A percentile compares a stretch with the other conserved stretches of the same genome.
Conservation (phyloP, 1,140 invertebrate species). For the Bombus picipes region DNA sequence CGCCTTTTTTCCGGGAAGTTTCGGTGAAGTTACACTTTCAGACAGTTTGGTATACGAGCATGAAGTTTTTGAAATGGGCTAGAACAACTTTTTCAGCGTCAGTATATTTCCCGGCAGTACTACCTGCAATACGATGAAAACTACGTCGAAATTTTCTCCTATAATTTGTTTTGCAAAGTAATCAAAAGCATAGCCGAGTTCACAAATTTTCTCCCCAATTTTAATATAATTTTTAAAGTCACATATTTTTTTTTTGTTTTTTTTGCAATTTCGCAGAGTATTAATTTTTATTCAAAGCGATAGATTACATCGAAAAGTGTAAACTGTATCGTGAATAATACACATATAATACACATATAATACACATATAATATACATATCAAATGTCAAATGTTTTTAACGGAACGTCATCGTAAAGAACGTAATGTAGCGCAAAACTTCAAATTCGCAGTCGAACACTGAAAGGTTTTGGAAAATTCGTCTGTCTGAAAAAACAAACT, state of each 20-base stretch:
- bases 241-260: neutral
- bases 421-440: neutral
- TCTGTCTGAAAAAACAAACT: neutral
- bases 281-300: constrained; percentile 15
- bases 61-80: constrained; percentile 52
- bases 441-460: neutral
- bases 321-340: neutral
- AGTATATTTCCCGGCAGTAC: constrained; percentile 35
- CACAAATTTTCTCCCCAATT: neutral
- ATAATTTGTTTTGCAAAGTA: constrained; percentile 48
- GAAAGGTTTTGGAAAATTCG: neutral
- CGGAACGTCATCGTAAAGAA: neutral
- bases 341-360: too few relatives aligned
- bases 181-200: constrained; percentile 29
- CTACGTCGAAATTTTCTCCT: constrained; percentile 51
- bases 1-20: constrained; percentile 37
- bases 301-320: neutral
- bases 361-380: neutral
- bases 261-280: neutral
- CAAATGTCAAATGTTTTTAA: neutral
- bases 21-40: constrained; percentile 56
- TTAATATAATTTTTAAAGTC: neutral
- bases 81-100: constrained; percentile 56
- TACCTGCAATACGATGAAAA: constrained; percentile 52
- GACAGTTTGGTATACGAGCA: constrained; percentile 54